Conservation (phyloP, 2,888 invertebrate genomes). For the Apoda limacodes region DNA sequence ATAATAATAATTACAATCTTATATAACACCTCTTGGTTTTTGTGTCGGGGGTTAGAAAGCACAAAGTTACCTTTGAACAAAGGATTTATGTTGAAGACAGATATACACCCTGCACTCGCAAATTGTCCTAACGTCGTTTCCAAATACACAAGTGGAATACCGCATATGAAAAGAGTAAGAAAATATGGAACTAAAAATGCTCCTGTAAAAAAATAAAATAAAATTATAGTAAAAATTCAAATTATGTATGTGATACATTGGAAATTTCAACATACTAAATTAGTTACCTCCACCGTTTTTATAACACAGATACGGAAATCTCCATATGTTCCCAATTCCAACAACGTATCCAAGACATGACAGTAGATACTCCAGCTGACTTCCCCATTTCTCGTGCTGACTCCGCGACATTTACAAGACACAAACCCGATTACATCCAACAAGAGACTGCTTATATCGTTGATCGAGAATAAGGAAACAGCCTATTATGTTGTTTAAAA, state of each 20-base stretch:
- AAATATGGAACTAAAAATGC: slow-evolving; percentile 91
- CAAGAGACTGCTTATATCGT: slow-evolving; percentile 23
- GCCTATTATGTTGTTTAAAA: slow-evolving; percentile 23
- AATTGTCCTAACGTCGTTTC: slow-evolving; percentile 90
- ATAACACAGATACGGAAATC: slow-evolving; percentile 89
- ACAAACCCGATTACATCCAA: slow-evolving; percentile 19
- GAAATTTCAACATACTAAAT: too few relatives aligned
- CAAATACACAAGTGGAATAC: slow-evolving; percentile 89
- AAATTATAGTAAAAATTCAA: too few relatives aligned
- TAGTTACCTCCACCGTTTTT: slow-evolving; percentile 84
- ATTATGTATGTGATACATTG: too few relatives aligned
- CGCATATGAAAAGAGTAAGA: slow-evolving; percentile 82
- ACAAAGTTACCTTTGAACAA: slow-evolving; percentile 82
- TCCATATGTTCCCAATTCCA: slow-evolving; percentile 88
- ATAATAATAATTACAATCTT: too few relatives aligned
- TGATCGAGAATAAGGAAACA: slow-evolving; percentile 35
- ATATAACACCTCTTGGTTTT: too few relatives aligned
- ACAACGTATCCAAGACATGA: slow-evolving; percentile 88
- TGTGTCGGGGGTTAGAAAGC: too few relatives aligned
- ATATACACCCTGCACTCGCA: slow-evolving; percentile 83
- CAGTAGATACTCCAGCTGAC: slow-evolving; percentile 81
- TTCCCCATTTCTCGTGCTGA: slow-evolving; percentile 76
- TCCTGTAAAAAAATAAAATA: slow-evolving; percentile 72
- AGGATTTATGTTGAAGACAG: slow-evolving; percentile 83
- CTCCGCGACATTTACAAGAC: slow-evolving; percentile 45